Base-by-base conservation (phyloP, 2,113 vertebrate species). In the Lamprologus sp. region DNA sequence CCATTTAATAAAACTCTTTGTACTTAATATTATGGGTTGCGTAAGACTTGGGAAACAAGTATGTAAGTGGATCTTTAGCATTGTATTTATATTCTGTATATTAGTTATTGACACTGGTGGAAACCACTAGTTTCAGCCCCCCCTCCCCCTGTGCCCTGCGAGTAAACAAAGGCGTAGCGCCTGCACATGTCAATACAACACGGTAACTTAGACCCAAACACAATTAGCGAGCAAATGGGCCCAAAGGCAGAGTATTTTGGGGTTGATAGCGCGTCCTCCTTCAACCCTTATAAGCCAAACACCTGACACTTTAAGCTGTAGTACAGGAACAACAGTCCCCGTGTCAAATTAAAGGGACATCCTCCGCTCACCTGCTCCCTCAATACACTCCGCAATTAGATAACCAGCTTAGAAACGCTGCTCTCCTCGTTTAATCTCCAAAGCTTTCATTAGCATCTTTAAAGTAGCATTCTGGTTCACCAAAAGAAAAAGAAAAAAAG, bases 301-400 rank as follows among this genome's bases (percentile, higher is more conserved):
- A 91, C 58, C 84, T 92, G 82, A 58, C 82, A 81, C 51, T 31
- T n/a, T 54, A 13, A 79, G 79, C 45, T 81, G 82, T 31, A 79
- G 81, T 60, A 81, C 82, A 77, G 55, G 84, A 83, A 90, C 86
- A 89, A 93, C 89, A 90, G 63, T 31, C 70, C 80, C 84, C 83
- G 80, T 89, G 83, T 85, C 85, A 79, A 63, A 23, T 92, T 89
- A 92, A 90, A 90, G 89, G 84, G 82, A 75, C 87, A 84, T 60
- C 85, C 89, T 65, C 89, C 58, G 21, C 3, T 13, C 26, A 79
- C 90, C 89, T 85, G 85, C 90, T 90, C 87, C 85, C 70, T 90
- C 77, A 35, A 9, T n/a, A 55, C 79, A 42, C 70, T 60, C 79
- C 4, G 53, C 49, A 91, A 81, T 84, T 80, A 89, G 79, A 89